phyloP scores from a whole-genome alignment of 2,888 invertebrate species.

The Micropterix aruncella region DNA sequence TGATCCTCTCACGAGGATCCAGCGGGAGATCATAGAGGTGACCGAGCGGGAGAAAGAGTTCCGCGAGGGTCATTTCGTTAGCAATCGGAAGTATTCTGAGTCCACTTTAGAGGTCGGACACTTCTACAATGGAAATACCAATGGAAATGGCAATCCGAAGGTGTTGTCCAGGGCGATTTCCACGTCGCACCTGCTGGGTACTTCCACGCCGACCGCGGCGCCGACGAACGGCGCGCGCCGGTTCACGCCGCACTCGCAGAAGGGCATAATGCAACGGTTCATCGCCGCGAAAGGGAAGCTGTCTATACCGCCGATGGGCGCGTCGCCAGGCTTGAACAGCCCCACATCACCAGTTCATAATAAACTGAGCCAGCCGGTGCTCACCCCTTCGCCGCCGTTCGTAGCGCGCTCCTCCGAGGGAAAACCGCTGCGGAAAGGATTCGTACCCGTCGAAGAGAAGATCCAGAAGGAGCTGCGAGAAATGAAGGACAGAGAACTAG shows the following conservation, averaged over 20 bases:
- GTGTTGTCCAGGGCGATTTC: conserved; percentile 30
- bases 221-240: conserved; percentile 39
- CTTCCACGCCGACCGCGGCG: conserved; percentile 23
- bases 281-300: conserved; percentile 67
- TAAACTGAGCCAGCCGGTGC: conserved; percentile 14
- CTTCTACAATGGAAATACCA: conserved; percentile 22
- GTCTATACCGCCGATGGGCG: conserved; percentile 21
- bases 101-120: conserved; percentile 33
- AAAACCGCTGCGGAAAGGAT: conserved; percentile 58
- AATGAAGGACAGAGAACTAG: conserved; percentile 69
- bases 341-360: conserved; percentile 22
- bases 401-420: conserved; percentile 44
- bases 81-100: conserved; percentile 31
- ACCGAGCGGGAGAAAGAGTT: conserved; percentile 74
- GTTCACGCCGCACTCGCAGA: conserved; percentile 51
- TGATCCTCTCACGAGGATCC: conserved; percentile 68
- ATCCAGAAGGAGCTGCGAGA: conserved; percentile 78
- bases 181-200: conserved; percentile 30
- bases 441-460: conserved; percentile 75
- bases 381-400: conserved; percentile 23
- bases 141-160: conserved; percentile 26
- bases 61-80: conserved; percentile 41
- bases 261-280: conserved; percentile 76
- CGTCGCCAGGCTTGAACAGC: conserved; percentile 16
- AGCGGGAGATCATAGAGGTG: conserved; percentile 79